A percentile compares a stretch with the other conserved stretches of the same genome.
Conservation (phyloP, 1,140 invertebrate genomes). For the Cydia splendana region DNA sequence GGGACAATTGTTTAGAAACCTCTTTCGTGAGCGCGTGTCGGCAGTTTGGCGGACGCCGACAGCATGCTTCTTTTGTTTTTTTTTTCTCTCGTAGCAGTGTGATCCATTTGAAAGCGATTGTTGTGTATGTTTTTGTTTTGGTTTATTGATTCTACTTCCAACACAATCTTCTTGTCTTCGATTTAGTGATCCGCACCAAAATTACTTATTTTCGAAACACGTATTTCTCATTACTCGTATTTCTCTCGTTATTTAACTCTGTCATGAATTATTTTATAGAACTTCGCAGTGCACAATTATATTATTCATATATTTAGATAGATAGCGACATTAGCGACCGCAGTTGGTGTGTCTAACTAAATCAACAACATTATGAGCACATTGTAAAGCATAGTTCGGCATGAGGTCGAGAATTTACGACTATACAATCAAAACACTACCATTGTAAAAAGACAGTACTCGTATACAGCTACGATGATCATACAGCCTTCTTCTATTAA, state of each 20-base stretch:
- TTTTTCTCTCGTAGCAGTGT: neutral
- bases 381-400: constrained; percentile 32
- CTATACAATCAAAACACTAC: constrained; percentile 19
- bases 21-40: neutral
- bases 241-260: too few species aligned
- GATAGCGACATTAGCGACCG: neutral
- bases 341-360: constrained; percentile 9
- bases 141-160: neutral
- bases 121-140: neutral
- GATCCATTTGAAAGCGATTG: neutral
- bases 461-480: neutral
- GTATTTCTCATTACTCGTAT: too few species aligned
- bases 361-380: neutral
- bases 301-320: neutral
- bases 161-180: neutral
- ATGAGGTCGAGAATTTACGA: constrained; percentile 44
- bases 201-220: too few species aligned
- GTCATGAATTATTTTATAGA: neutral
- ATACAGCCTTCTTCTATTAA: neutral
- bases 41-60: neutral
- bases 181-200: neutral
- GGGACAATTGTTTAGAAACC: neutral
- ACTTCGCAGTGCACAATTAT: neutral
- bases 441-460: neutral
- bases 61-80: constrained; percentile 10